These are phyloP conservation scores for Petrocephalus sullivani DNA, from an alignment of 2,797 vertebrate species.

Conservation along the genomic window DNA sequence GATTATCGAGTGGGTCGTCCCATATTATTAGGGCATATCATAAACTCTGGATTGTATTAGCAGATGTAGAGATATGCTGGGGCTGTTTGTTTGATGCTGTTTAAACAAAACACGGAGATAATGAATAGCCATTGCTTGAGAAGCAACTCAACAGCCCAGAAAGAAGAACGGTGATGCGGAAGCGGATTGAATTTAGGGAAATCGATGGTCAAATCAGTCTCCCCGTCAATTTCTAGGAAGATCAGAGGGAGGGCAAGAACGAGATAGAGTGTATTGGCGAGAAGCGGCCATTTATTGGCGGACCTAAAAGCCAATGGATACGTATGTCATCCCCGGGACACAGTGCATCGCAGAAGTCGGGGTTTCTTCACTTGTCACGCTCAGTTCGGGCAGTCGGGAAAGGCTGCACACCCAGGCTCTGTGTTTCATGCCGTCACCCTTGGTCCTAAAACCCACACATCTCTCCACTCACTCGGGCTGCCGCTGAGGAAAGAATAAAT, in stretches of 20 bases:
- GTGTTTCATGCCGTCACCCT: background rate
- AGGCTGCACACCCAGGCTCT: background rate
- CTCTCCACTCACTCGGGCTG: background rate
- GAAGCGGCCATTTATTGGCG: background rate
- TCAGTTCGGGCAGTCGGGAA: background rate
- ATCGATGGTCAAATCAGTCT: background rate
- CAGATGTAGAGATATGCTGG: background rate
- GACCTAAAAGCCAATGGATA: background rate
- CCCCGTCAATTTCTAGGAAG: background rate
- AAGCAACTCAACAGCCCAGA: background rate
- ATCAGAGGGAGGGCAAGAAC: background rate
- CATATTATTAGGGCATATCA: background rate
- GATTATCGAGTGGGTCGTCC: background rate
- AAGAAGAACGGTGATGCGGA: background rate
- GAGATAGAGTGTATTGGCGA: background rate
- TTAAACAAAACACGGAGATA: background rate
- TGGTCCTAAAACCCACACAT: background rate
- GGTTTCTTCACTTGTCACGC: background rate
- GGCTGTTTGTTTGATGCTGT: background rate
- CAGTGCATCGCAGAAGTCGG: background rate
- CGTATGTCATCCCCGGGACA: background rate
- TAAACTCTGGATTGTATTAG: background rate
- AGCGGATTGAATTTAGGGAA: background rate
- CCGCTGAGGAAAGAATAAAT: conserved; percentile 6
- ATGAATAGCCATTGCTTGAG: background rate